These are phyloP conservation scores for Sepiola atlantica DNA, from an alignment of 2,888 invertebrate species.

Conservation along the genomic window DNA sequence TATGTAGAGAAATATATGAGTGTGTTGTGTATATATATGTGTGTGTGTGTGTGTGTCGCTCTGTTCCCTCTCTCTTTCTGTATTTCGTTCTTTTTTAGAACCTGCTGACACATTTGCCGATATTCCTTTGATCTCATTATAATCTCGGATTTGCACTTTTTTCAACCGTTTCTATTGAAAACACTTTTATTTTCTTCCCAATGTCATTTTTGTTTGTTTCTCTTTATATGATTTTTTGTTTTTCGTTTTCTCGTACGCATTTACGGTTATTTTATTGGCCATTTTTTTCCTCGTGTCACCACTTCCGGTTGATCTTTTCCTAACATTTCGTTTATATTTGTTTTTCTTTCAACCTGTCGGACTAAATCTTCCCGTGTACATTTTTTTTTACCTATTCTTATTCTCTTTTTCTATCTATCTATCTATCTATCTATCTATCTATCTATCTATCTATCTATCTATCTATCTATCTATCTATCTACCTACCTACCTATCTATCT, in stretches of 20 bases:
- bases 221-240: not conserved
- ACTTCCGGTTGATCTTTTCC: not conserved
- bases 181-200: not conserved
- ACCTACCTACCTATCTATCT: too few relatives aligned
- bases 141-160: not conserved
- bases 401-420: too few relatives aligned
- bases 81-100: not conserved
- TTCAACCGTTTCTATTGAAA: not conserved
- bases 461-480: too few relatives aligned
- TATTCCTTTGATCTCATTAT: not conserved
- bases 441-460: too few relatives aligned
- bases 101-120: conserved; percentile 16
- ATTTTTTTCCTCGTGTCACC: not conserved
- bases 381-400: too few relatives aligned
- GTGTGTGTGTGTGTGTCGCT: not conserved
- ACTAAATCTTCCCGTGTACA: too few relatives aligned
- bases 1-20: too few relatives aligned
- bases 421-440: too few relatives aligned
- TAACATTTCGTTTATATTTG: too few relatives aligned
- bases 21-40: too few relatives aligned
- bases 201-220: not conserved
- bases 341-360: too few relatives aligned
- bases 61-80: not conserved
- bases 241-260: not conserved
- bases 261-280: not conserved